Evolutionary conservation across 2,888 invertebrate genomes (phyloP), one percentile per base, ranked within the genome.

Genomic region (Malthinus seriepunctatus): DNA sequence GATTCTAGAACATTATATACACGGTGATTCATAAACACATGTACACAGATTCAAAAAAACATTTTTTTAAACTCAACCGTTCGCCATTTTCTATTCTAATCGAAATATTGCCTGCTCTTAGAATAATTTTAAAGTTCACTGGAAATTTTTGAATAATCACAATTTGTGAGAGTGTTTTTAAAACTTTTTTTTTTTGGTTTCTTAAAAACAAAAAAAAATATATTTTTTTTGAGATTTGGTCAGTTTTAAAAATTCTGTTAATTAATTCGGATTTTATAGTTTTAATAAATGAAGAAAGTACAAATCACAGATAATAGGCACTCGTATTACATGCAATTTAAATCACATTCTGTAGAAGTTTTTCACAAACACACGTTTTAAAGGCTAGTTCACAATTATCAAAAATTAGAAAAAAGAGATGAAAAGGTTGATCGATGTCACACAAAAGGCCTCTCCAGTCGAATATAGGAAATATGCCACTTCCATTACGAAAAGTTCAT

Each of bases 271-370:
- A 23, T 23, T 2, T 23, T 23, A n/a, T n/a, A 23, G 23, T 23
- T 23, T 23, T 23, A 56, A 63, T 68, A 61, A 63, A 63, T 65
- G 64, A 62, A 66, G 71, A 70, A 70, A 67, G 70, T 65, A 68
- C 68, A 72, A 75, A 77, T 77, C 77, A 77, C 77, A 77, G 77
- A 75, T 73, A 71, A 75, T 75, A 77, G 77, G 77, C 76, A 77
- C 77, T 76, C 62, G 62, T 61, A 54, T 60, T 53, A 35, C 56
- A 59, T 37, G 42, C 51, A 60, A 51, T 15, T 31, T 38, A n/a
- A 48, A 14, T 32, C 23, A 23, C 23, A 23, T 23, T 23, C 23
- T 23, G 23, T 42, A 46, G 45, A 14, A 32, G 32, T 35, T 58
- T 47, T 31, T 11, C 47, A 39, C 32, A 23, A 15, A 42, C 37